Percentiles rank a stretch among this genome's conserved stretches.
phyloP scores from a whole-genome alignment of 2,888 invertebrate genomes.

The Pristionchus arcanus region DNA sequence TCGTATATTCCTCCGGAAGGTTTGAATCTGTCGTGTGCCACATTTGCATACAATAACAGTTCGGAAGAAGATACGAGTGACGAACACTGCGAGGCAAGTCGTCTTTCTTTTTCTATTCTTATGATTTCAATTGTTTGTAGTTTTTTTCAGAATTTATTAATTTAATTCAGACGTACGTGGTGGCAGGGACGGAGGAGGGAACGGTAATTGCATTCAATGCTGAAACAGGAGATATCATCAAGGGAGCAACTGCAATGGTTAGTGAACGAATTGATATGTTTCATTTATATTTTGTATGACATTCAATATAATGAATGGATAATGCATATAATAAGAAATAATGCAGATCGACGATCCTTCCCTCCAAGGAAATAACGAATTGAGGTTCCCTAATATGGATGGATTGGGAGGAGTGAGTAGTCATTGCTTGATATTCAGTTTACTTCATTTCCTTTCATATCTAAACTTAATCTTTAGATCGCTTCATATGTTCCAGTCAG shows the following conservation, averaged over 20 bases:
- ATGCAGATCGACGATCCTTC: not conserved
- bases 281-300: no score
- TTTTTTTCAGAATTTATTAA: not conserved
- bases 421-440: not conserved
- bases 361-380: not conserved
- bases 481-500: not conserved
- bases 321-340: not conserved
- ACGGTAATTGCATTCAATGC: not conserved
- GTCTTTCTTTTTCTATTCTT: not conserved
- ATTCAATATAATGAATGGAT: not conserved
- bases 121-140: not conserved
- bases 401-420: not conserved
- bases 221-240: not conserved
- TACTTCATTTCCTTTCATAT: not conserved
- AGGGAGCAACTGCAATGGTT: not conserved
- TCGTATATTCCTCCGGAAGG: not conserved
- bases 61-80: not conserved
- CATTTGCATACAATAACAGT: not conserved
- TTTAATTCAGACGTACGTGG: not conserved
- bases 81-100: not conserved
- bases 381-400: not conserved
- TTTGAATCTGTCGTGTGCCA: not conserved
- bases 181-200: not conserved
- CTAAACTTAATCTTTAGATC: not conserved
- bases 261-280: not conserved